Conservation (phyloP, 2,113 vertebrate genomes). For the Erythrocercus mccallii region DNA sequence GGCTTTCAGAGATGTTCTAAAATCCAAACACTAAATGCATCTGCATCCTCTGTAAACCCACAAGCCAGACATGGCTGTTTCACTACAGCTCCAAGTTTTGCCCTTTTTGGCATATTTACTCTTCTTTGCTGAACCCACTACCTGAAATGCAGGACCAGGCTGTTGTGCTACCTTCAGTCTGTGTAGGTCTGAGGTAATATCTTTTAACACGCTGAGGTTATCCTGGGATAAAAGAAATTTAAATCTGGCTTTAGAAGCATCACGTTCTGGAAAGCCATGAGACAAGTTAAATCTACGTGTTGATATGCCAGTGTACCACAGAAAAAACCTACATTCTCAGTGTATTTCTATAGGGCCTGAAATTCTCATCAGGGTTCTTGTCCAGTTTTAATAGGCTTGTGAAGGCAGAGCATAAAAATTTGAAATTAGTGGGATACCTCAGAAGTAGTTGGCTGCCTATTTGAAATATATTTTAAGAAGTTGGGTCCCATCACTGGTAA, state of each 20-base stretch:
- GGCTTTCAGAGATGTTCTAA: neutral
- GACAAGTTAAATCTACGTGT: neutral
- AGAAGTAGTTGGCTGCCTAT: neutral
- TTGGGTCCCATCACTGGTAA: neutral
- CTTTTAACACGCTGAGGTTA: neutral
- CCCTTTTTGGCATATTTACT: neutral
- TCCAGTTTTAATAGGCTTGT: constrained; percentile 1
- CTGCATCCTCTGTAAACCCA: neutral
- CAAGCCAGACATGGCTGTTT: neutral
- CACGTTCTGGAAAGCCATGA: neutral
- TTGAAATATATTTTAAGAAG: neutral
- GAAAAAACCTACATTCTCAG: neutral
- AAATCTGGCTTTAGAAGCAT: neutral
- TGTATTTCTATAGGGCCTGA: neutral
- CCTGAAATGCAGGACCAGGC: neutral
- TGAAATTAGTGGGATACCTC: neutral
- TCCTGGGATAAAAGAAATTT: neutral
- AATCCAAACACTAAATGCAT: neutral
- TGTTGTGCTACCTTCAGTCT: neutral
- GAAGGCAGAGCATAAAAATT: constrained; percentile 27
- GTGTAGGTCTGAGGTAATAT: neutral
- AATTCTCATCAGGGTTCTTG: constrained; percentile 18
- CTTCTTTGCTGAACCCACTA: neutral
- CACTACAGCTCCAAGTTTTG: neutral
- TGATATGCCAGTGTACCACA: neutral